These are phyloP conservation scores for Cladopsammia gracilis DNA, from an alignment of 64 coral and sea anemone genomes.

Conservation along the genomic window DNA sequence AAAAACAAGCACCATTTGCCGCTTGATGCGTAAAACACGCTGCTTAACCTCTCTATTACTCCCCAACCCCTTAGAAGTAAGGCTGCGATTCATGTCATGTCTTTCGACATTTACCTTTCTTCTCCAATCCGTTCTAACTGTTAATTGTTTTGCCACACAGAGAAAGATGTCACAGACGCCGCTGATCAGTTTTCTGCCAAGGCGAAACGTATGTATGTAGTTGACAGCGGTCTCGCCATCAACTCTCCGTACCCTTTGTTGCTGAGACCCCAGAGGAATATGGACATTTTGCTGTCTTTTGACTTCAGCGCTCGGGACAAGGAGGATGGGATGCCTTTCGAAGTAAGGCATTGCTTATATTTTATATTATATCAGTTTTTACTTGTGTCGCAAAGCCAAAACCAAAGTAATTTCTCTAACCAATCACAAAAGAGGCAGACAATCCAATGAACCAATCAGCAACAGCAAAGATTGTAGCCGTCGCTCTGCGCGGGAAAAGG, in stretches of 20 bases:
- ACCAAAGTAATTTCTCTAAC: too few species aligned
- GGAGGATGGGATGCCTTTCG: conserved; percentile 64
- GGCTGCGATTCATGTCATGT: too few species aligned
- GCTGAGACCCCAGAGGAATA: conserved; percentile 76
- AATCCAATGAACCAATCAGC: too few species aligned
- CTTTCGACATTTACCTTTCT: too few species aligned
- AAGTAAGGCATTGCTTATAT: conserved; percentile 28
- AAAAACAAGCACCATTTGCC: too few species aligned
- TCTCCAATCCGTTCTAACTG: too few species aligned
- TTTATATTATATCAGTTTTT: background rate
- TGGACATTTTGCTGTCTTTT: conserved; percentile 88
- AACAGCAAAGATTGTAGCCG: too few species aligned
- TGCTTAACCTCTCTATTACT: too few species aligned
- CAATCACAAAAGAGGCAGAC: too few species aligned
- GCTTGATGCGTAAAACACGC: too few species aligned
- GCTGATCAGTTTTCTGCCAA: conserved; percentile 24
- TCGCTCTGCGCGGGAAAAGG: too few species aligned
- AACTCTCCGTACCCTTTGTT: conserved; percentile 92
- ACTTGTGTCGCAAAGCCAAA: background rate
- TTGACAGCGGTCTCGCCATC: conserved; percentile 89
- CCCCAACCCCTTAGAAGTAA: too few species aligned
- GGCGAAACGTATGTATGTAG: conserved; percentile 73
- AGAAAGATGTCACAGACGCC: conserved; percentile 18
- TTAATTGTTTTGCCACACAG: background rate
- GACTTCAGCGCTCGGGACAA: conserved; percentile 93